Evolutionary conservation across 2,888 invertebrate genomes (phyloP).

Genomic region (Scaptomyza flava): DNA sequence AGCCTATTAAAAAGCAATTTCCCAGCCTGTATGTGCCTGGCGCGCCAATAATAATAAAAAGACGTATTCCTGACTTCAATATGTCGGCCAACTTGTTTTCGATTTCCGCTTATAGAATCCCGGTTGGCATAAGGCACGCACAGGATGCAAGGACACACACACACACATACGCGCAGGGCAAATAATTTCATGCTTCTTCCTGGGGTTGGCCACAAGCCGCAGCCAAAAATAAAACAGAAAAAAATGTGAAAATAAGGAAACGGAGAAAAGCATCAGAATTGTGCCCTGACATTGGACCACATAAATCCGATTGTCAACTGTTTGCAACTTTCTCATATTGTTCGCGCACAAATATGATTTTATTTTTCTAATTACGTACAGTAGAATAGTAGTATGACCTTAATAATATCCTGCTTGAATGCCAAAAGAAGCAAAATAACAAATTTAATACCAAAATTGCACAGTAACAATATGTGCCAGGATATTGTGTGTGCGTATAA

Average conservation of each 20-base stretch:
- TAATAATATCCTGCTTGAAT: slow-evolving; percentile 54
- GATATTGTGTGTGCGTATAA: slow-evolving; percentile 15
- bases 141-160: slow-evolving; percentile 19
- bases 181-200: slow-evolving; percentile 21
- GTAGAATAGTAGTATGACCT: slow-evolving; percentile 36
- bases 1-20: slow-evolving; percentile 63
- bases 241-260: slow-evolving; percentile 2
- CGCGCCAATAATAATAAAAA: slow-evolving; percentile 13
- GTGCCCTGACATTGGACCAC: slow-evolving; percentile 41
- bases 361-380: slow-evolving; percentile 65
- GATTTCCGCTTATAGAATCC: slow-evolving; percentile 62
- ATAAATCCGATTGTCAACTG: slow-evolving; percentile 71
- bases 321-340: slow-evolving; percentile 37
- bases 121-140: slow-evolving; percentile 24
- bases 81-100: slow-evolving; percentile 72
- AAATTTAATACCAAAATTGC: slow-evolving; percentile 2
- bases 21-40: slow-evolving; percentile 12
- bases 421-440: slow-evolving; percentile 17
- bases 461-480: slow-evolving; percentile 38
- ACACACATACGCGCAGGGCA: slow-evolving; percentile 1
- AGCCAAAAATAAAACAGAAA: slow-evolving; percentile 15
- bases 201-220: slow-evolving; percentile 6
- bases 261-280: not conserved
- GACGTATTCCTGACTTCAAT: slow-evolving; percentile 48
- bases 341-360: slow-evolving; percentile 29